phyloP scores from a whole-genome alignment of 2,113 vertebrate genomes.

The Chloropsis hardwickii region DNA sequence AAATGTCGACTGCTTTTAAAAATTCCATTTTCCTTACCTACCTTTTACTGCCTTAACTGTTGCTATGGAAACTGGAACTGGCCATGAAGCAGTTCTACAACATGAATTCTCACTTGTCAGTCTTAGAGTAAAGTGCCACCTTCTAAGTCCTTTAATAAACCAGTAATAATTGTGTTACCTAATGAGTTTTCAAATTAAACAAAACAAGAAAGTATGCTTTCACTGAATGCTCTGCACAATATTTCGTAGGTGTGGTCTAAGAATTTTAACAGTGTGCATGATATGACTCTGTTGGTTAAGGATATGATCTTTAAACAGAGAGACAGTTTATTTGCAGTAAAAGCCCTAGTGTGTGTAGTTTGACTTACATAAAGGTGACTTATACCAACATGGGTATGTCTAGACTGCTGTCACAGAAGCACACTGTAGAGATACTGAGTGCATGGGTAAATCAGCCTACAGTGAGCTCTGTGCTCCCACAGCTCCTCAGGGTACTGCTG shows the following conservation, averaged over 20 bases:
- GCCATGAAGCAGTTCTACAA: background rate
- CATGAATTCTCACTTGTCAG: slow-evolving; percentile 32
- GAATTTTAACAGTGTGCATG: slow-evolving; percentile 48
- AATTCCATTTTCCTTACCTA: slow-evolving; percentile 21
- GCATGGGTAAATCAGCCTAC: slow-evolving; percentile 33
- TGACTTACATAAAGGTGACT: slow-evolving; percentile 65
- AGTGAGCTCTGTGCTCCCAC: slow-evolving; percentile 39
- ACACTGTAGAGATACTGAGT: slow-evolving; percentile 63
- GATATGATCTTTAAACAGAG: slow-evolving; percentile 56
- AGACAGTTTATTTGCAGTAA: slow-evolving; percentile 65
- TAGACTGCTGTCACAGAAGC: slow-evolving; percentile 68
- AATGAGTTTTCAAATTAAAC: slow-evolving; percentile 1
- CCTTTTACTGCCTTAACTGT: slow-evolving; percentile 22
- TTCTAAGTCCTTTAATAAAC: slow-evolving; percentile 29
- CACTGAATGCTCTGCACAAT: background rate
- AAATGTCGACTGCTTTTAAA: slow-evolving; percentile 16
- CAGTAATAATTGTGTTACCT: slow-evolving; percentile 6
- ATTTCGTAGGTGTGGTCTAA: slow-evolving; percentile 40
- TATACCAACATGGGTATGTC: slow-evolving; percentile 59
- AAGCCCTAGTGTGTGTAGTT: slow-evolving; percentile 59
- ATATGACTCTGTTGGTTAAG: slow-evolving; percentile 44
- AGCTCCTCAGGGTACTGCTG: background rate
- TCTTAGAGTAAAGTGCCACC: background rate
- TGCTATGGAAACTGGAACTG: slow-evolving; percentile 54
- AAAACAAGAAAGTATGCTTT: slow-evolving; percentile 4